Percentiles rank a stretch among this genome's conserved stretches.
These are phyloP conservation scores for Sebastes cheni DNA, from an alignment of 2,797 vertebrate genomes.

Conservation along the genomic window DNA sequence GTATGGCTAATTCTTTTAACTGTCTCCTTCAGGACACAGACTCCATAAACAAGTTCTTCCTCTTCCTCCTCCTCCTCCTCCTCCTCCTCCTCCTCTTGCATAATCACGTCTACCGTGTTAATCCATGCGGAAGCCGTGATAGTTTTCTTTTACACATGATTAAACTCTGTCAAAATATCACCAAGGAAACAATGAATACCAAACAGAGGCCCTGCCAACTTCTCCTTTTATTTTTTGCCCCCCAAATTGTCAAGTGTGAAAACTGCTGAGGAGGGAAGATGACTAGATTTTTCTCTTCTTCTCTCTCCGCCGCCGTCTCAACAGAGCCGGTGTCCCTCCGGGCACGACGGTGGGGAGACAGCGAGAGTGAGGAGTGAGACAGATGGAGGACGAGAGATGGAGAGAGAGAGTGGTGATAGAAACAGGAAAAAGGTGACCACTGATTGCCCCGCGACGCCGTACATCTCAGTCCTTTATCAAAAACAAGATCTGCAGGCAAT, in stretches of 20 bases:
- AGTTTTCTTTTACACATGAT: constrained; percentile 66
- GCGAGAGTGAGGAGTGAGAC: constrained; percentile 14
- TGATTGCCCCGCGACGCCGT: constrained; percentile 18
- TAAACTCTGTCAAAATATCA: constrained; percentile 67
- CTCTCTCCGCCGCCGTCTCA: not conserved
- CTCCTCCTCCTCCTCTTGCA: constrained; percentile 28
- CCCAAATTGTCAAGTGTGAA: constrained; percentile 55
- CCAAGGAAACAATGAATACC: constrained; percentile 62
- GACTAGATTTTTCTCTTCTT: not conserved
- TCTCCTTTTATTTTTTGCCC: constrained; percentile 16
- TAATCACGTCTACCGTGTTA: constrained; percentile 52
- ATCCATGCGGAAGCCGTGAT: constrained; percentile 59
- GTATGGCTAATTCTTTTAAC: constrained; percentile 22
- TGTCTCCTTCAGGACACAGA: constrained; percentile 43
- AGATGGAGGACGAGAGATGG: not conserved
- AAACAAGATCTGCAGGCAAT: constrained; percentile 62
- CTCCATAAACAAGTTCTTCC: constrained; percentile 40
- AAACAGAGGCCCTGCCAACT: constrained; percentile 39
- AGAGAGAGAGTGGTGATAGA: constrained; percentile 1
- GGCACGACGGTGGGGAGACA: constrained; percentile 6
- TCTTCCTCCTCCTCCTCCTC: constrained; percentile 37
- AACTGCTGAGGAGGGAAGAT: constrained; percentile 54
- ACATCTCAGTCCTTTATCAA: constrained; percentile 42
- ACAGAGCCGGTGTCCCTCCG: constrained; percentile 23
- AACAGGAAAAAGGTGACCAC: constrained; percentile 45